Conservation (phyloP, 2,113 vertebrate species). For the Apteryx mantelli region DNA sequence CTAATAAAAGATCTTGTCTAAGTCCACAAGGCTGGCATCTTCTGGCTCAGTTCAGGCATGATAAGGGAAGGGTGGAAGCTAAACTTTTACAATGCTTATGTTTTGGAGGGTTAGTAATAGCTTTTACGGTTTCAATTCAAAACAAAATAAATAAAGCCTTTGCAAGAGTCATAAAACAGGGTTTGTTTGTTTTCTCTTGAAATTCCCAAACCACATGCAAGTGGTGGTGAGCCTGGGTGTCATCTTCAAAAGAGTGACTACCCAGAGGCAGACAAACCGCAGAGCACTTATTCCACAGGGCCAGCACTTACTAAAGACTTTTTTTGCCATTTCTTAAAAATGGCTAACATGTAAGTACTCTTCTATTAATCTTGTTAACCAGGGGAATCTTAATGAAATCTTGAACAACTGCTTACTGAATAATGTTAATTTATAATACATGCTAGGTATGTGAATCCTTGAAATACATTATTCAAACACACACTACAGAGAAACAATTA, state of each 20-base stretch:
- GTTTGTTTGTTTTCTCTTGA: background rate
- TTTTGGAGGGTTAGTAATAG: background rate
- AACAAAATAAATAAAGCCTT: background rate
- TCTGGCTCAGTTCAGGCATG: background rate
- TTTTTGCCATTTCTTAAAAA: background rate
- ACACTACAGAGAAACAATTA: background rate
- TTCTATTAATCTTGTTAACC: background rate
- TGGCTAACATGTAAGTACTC: background rate
- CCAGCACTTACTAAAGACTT: background rate
- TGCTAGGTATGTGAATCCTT: background rate
- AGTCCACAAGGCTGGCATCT: background rate
- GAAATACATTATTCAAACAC: background rate
- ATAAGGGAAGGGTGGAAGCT: background rate
- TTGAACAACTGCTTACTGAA: background rate
- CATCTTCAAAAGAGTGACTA: background rate
- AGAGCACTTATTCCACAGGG: accelerated
- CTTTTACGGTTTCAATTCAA: background rate
- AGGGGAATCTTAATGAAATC: background rate
- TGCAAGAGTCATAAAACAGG: background rate
- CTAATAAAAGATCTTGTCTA: background rate
- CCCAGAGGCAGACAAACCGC: accelerated
- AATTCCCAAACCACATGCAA: background rate
- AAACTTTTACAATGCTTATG: background rate
- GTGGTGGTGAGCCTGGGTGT: background rate
- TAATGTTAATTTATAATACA: background rate